Evolutionary conservation across 2,113 vertebrate genomes (phyloP), one percentile per base, ranked within the genome.

Genomic region (Heteronetta atricapilla): DNA sequence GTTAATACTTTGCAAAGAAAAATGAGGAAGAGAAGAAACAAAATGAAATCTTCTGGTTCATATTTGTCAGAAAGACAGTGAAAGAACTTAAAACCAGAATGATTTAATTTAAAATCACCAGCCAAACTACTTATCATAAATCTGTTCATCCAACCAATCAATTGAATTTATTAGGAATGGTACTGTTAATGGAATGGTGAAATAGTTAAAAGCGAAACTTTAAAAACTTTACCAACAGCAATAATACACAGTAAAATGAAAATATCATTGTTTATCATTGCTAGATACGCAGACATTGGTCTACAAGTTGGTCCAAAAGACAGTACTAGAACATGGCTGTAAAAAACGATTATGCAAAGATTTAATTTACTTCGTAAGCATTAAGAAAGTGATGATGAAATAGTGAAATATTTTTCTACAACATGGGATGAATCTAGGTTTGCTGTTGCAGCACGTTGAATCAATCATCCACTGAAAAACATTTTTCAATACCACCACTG

Each of bases 31-130:
- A 26, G 26, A 73, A 82, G 5, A 62, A 86, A 90, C 2, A n/a
- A 74, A 88, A 74, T n/a, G 17, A 86, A 60, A 72, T 12, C 5
- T 62, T 82, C 95, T 69, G 34, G 56, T 53, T 38, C 8, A 17
- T n/a, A 52, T 38, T 93, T 89, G 31, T 86, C 79, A 81, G 40
- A 90, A 85, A 26, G 19, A 81, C 34, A 40, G 12, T 31, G 22
- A 67, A 88, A 88, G 36, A 91, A 56, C 28, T 80, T 59, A 82
- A 91, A 95, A 34, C 10, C 13, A 89, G n/a, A 77, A 70, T 87
- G n/a, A 31, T 38, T 70, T 90, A 82, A 91, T 2, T 75, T 34
- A 91, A 94, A 91, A 89, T 74, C n/a, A 82, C 14, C 26, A 82
- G 52, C 6, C 76, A 38, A 91, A 88, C 34, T 75, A 86, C 46